Base-by-base conservation (phyloP, 2,888 invertebrate genomes). In the Hoplodrina blanda region DNA sequence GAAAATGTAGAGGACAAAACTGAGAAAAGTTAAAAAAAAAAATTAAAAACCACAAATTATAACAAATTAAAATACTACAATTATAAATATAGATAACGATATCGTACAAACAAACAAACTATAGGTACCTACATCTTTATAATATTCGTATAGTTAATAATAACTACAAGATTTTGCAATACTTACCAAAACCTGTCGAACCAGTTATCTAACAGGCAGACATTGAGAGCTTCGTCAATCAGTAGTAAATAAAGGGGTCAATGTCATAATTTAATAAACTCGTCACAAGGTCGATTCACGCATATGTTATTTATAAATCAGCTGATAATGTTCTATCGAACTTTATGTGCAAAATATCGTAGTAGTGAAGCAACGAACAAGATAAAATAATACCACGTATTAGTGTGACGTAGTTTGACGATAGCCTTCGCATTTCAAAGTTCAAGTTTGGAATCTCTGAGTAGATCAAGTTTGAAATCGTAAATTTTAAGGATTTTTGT, bases 181-280 rank as follows among this genome's bases (percentile, higher is more conserved):
- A 30, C n/a, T n/a, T n/a, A n/a, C n/a, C 19, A 53, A 62, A 62
- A 44, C 69, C 20, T 30, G 68, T 52, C 15, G 17, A 37, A 13
- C 68, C 25, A 54, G 69, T 62, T 75, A 17, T 46, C 4, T 17
- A 17, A 41, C 25, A 33, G 19, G 3, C 44, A 19, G 25, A 50
- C 11, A 2, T 20, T 33, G 50, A 41, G n/a, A 56, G 19, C 46
- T 49, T 56, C 56, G 37, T 59, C 30, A 33, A 56, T 13, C 6
- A 53, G 11, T 63, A 19, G 54, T 76, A 61, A 69, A 69, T 56
- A 80, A 76, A 50, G 44, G 33, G 71, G 76, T 63, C 81, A 76
- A 53, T 81, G 71, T 69, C 61, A 50, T 44, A 17, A 53, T 76
- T 69, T 77, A 49, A 46, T 49, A 81, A 63, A 54, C 52, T 50